A percentile compares a stretch with the other conserved stretches of the same genome.
phyloP scores from a whole-genome alignment of 2,113 vertebrate species.

The Lonchura striata region DNA sequence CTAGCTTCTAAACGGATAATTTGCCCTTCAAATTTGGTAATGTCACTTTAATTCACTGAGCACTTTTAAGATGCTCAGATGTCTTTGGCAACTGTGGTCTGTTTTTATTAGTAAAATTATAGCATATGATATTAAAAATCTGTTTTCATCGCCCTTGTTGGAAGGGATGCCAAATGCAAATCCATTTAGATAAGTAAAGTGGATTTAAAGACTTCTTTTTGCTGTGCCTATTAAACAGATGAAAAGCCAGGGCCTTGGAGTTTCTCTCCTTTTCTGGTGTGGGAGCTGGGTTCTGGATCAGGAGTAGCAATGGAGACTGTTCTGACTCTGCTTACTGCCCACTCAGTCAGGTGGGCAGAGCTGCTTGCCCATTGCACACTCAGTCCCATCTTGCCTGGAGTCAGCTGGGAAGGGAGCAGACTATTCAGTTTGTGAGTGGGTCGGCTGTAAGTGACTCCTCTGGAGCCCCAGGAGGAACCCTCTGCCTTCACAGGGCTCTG shows the following conservation, averaged over 20 bases:
- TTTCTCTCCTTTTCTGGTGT: neutral
- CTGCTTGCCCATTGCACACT: neutral
- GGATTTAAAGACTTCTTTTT: constrained; percentile 8
- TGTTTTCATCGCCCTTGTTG: neutral
- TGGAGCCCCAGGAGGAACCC: neutral
- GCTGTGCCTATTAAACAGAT: neutral
- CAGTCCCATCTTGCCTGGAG: neutral
- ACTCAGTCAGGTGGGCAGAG: neutral
- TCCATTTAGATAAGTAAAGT: neutral
- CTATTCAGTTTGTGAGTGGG: fast-evolving
- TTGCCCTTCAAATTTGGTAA: neutral
- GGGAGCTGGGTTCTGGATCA: neutral
- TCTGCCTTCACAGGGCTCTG: neutral
- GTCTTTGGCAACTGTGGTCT: neutral
- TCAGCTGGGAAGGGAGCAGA: neutral
- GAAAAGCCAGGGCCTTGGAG: neutral
- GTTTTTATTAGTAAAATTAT: constrained; percentile 35
- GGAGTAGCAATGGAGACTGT: neutral
- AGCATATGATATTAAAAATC: neutral
- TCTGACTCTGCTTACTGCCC: neutral
- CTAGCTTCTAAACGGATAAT: neutral
- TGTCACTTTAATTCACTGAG: neutral
- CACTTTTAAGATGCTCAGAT: neutral
- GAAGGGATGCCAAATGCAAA: constrained; percentile 25
- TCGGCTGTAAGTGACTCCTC: neutral